These are phyloP conservation scores for Pterostichus niger DNA, from an alignment of 2,888 invertebrate species.

Conservation along the genomic window DNA sequence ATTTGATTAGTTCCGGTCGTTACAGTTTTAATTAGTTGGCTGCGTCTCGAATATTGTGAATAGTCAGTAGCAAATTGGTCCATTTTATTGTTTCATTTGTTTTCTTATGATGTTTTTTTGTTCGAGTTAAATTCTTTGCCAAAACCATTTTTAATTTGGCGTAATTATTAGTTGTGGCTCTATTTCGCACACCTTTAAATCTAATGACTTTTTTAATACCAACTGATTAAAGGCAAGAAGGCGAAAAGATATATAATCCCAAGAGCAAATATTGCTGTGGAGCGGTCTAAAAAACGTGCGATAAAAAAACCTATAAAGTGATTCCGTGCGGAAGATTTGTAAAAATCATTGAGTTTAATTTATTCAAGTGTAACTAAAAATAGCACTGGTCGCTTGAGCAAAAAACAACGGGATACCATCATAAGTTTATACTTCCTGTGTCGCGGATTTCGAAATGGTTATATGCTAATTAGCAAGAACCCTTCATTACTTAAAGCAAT, in stretches of 20 bases:
- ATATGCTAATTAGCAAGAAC: constrained; percentile 43
- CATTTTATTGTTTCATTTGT: constrained; percentile 3
- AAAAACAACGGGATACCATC: constrained; percentile 31
- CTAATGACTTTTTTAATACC: constrained; percentile 33
- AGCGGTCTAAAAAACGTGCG: neutral
- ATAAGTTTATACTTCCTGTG: constrained; percentile 48
- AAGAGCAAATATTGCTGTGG: neutral
- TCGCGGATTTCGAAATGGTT: constrained; percentile 37
- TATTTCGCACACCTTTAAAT: constrained; percentile 36
- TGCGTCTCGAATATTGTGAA: constrained; percentile 18
- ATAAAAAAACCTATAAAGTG: constrained; percentile 14
- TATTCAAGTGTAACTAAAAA: constrained; percentile 26
- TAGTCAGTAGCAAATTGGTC: constrained; percentile 29
- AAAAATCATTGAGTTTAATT: constrained; percentile 48
- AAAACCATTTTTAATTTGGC: constrained; percentile 20
- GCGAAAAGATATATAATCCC: constrained; percentile 13
- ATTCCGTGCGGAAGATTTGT: constrained; percentile 41
- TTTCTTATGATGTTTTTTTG: constrained; percentile 6
- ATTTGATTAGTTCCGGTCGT: constrained; percentile 67
- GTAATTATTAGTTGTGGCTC: constrained; percentile 29
- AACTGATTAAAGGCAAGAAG: constrained; percentile 14
- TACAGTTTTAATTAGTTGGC: constrained; percentile 65
- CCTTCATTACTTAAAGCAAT: constrained; percentile 49
- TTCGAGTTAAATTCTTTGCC: neutral
- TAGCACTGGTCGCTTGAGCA: neutral